Evolutionary conservation across 1,140 invertebrate species (phyloP).

Genomic region (Aporrectodea caliginosa): DNA sequence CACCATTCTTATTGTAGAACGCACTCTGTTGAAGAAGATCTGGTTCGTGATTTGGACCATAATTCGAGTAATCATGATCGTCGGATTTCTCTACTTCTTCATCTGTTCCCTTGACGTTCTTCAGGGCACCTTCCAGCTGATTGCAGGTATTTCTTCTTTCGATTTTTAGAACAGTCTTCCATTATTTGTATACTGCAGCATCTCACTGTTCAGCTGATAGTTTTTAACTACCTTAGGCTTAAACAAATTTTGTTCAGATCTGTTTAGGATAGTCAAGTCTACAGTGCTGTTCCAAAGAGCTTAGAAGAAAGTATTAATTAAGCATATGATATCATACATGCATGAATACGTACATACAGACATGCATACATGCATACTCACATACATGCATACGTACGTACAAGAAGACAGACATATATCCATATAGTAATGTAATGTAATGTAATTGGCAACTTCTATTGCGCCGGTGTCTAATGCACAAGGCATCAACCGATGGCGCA

Average conservation of each 20-base stretch:
- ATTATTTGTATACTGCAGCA: neutral
- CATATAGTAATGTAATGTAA: no score
- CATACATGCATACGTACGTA: no score
- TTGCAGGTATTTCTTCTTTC: slow-evolving; percentile 54
- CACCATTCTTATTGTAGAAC: neutral
- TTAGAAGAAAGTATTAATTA: neutral
- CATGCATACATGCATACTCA: no score
- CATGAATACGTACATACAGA: no score
- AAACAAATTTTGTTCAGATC: neutral
- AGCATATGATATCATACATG: neutral
- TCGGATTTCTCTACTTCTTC: slow-evolving; percentile 61
- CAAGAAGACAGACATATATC: no score
- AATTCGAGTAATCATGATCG: slow-evolving; percentile 32
- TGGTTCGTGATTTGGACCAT: neutral
- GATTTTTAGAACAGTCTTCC: neutral
- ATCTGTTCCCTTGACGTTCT: slow-evolving; percentile 62
- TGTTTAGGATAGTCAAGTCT: no score
- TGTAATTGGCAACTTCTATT: no score
- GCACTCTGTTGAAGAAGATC: neutral
- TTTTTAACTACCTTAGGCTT: neutral
- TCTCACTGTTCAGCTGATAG: neutral
- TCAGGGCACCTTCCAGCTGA: slow-evolving; percentile 60
- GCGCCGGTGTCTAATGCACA: no score
- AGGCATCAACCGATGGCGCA: no score
- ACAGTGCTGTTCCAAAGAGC: neutral